Percentiles rank a stretch among this genome's conserved stretches.
Evolutionary conservation across 2,797 vertebrate species (phyloP).

Genomic region (Apodemus agrarius): DNA sequence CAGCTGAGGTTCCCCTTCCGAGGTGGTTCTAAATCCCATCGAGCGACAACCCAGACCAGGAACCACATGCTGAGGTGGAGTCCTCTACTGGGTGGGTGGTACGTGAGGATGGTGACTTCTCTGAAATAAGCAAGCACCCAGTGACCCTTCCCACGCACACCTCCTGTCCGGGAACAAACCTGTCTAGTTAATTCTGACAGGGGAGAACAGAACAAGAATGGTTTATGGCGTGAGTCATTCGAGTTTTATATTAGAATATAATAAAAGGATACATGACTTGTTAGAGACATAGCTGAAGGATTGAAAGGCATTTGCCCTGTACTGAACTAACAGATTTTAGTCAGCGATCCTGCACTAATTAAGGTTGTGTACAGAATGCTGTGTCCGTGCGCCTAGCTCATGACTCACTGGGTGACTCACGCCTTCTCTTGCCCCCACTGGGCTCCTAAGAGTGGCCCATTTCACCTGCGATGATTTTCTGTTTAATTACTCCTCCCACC

Average conservation of each 20-base stretch:
- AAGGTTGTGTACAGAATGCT: not conserved
- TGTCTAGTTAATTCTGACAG: not conserved
- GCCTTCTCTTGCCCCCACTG: not conserved
- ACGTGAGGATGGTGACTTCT: not conserved
- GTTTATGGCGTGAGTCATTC: not conserved
- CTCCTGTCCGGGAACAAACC: not conserved
- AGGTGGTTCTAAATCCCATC: not conserved
- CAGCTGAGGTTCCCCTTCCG: not conserved
- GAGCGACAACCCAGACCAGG: not conserved
- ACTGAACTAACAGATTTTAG: not conserved
- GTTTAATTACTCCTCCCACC: not conserved
- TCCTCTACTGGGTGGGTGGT: not conserved
- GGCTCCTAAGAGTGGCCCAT: not conserved
- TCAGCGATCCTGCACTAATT: not conserved
- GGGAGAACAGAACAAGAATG: not conserved
- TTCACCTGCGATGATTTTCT: not conserved
- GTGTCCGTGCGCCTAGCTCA: not conserved
- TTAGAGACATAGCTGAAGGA: not conserved
- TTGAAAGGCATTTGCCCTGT: not conserved
- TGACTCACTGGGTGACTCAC: constrained; percentile 20
- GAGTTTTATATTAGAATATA: not conserved
- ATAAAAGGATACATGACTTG: not conserved
- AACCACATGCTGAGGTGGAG: not conserved
- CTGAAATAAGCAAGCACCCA: not conserved
- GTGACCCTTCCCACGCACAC: not conserved